phyloP scores from a whole-genome alignment of 2,113 vertebrate species.

The Centropus unirufus region DNA sequence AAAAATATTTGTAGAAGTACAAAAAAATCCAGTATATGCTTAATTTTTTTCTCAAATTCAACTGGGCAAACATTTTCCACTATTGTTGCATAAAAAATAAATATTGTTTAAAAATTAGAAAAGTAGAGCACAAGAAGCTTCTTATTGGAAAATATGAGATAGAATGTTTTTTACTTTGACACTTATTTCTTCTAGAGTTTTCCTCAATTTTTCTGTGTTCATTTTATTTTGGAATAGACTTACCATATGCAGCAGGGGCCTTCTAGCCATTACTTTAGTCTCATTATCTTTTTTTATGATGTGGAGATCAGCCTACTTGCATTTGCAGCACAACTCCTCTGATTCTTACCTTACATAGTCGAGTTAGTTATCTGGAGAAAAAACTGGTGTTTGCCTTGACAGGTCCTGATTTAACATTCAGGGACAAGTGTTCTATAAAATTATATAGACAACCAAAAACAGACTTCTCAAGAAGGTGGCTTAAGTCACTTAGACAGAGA shows the following conservation, averaged over 20 bases:
- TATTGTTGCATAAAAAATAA: not conserved
- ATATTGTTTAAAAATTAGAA: not conserved
- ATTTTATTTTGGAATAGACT: not conserved
- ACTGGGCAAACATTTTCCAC: not conserved
- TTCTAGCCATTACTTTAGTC: not conserved
- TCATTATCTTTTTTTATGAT: not conserved
- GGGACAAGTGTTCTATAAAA: not conserved
- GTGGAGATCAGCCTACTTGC: not conserved
- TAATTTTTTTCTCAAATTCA: not conserved
- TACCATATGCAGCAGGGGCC: not conserved
- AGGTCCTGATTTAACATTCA: not conserved
- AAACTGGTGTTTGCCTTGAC: not conserved
- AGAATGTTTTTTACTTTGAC: not conserved
- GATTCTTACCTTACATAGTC: not conserved
- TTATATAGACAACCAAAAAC: not conserved
- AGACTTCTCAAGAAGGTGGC: not conserved
- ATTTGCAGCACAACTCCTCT: not conserved
- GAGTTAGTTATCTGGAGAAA: not conserved
- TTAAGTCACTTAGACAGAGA: not conserved
- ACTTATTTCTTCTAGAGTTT: not conserved
- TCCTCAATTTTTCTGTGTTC: not conserved
- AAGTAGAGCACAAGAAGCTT: not conserved
- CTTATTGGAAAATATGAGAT: not conserved
- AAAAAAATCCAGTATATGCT: not conserved
- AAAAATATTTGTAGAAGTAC: not conserved